Evolutionary conservation across 2,797 vertebrate genomes (phyloP), one percentile per base, ranked within the genome.

Genomic region (Sebastes hubbsi): DNA sequence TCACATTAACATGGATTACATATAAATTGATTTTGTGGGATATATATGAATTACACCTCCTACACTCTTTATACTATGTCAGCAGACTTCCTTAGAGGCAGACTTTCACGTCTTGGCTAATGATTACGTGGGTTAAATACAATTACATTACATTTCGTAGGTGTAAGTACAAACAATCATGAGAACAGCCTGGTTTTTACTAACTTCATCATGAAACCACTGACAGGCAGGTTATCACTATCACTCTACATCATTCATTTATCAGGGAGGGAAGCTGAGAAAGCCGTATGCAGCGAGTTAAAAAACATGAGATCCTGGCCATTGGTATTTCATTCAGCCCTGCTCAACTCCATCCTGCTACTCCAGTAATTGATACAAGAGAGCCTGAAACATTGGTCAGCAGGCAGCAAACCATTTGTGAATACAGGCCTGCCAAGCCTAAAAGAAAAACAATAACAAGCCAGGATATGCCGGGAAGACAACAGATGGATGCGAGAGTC

Each of bases 391-490:
- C 81, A 81, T 75, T 88, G 90, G 92, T 93, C 91, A 94, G 91
- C 82, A 82, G 86, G 88, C 86, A 77, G 88, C 83, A 91, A 92
- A 92, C 90, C 88, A 88, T 93, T 88, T 87, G 93, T 90, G 92
- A 89, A 92, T 87, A 86, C 82, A 72, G 81, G 75, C 77, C 88
- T 88, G 88, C 90, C 91, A 93, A 93, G 83, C 42, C 83, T 82
- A 30, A 83, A 86, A 88, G 89, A 91, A 92, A 91, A 93, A 94
- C 90, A 93, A 94, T 88, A 93, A 93, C 90, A 91, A 90, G 75
- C 25, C 30, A 29, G 72, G 83, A 80, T 81, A 52, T 20, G 68
- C 86, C 34, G 73, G 73, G 75, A 84, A 87, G 88, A 92, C 83
- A 87, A 90, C 89, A 91, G 87, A 93, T 84, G 87, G 90, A 90